These are phyloP conservation scores for Rhyacophila evoluta DNA, from an alignment of 2,888 invertebrate species.

Conservation along the genomic window DNA sequence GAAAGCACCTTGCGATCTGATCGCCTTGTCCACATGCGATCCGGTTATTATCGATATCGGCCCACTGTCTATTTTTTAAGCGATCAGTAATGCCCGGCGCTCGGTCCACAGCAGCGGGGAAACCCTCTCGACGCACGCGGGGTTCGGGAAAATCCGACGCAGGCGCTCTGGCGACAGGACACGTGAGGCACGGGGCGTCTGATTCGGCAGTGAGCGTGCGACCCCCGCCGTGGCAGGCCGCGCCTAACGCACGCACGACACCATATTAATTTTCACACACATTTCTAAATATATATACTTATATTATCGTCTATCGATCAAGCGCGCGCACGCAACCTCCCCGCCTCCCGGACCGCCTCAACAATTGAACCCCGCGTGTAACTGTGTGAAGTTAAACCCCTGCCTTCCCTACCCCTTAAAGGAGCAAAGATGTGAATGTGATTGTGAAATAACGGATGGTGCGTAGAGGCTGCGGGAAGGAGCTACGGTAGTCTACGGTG, in stretches of 20 bases:
- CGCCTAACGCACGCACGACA: constrained; percentile 38
- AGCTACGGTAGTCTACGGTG: constrained; percentile 17
- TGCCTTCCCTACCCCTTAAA: background rate
- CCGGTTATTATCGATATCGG: constrained; percentile 18
- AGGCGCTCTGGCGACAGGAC: constrained; percentile 40
- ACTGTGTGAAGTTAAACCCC: constrained; percentile 17
- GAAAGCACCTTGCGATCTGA: background rate
- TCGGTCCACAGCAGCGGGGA: background rate
- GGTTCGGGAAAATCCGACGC: constrained; percentile 29
- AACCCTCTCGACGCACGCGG: background rate
- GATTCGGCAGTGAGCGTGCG: constrained; percentile 52
- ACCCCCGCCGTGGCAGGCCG: constrained; percentile 53
- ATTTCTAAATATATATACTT: constrained; percentile 28
- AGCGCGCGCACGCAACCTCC: constrained; percentile 35
- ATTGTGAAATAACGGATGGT: constrained; percentile 15
- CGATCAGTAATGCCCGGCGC: constrained; percentile 23
- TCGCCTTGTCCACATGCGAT: constrained; percentile 8
- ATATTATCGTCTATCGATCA: constrained; percentile 25
- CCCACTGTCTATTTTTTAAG: constrained; percentile 19
- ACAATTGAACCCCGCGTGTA: constrained; percentile 23
- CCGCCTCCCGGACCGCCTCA: constrained; percentile 32
- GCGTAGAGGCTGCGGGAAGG: constrained; percentile 4
- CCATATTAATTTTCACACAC: constrained; percentile 25
- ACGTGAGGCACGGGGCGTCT: constrained; percentile 44
- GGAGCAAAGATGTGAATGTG: constrained; percentile 24